Percentiles rank a stretch among this genome's conserved stretches.
These are phyloP conservation scores for Apistogramma diplotaenia DNA, from an alignment of 2,113 vertebrate species.

Conservation along the genomic window DNA sequence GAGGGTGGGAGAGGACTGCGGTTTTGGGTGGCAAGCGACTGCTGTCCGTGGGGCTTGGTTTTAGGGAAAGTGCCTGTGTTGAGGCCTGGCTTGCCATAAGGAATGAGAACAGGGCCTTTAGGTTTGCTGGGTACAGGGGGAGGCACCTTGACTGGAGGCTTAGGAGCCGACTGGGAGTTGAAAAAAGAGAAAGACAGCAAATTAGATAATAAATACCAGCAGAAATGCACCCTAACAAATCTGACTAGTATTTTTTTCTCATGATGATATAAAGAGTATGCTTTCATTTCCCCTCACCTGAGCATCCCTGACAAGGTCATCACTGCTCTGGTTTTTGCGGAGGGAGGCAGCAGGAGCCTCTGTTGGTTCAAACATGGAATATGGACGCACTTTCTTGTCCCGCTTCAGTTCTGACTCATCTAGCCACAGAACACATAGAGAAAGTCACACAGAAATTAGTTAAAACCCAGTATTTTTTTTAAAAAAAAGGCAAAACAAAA, in stretches of 20 bases:
- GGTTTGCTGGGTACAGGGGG: slow-evolving; percentile 96
- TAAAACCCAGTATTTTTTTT: neutral
- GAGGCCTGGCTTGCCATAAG: slow-evolving; percentile 75
- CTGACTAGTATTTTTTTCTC: neutral
- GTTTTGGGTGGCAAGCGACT: slow-evolving; percentile 66
- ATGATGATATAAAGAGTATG: neutral
- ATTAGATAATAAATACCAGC: neutral
- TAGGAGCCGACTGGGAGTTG: slow-evolving; percentile 79
- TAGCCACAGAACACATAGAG: slow-evolving; percentile 33
- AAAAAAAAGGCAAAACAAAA: neutral
- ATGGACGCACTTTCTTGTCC: slow-evolving; percentile 88
- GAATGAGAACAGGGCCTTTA: slow-evolving; percentile 84
- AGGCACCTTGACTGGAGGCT: slow-evolving; percentile 86
- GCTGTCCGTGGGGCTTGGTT: slow-evolving; percentile 79
- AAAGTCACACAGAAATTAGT: neutral
- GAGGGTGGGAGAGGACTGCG: slow-evolving; percentile 62
- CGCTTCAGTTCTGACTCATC: slow-evolving; percentile 83
- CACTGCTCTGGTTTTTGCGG: slow-evolving; percentile 96
- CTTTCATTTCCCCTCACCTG: slow-evolving; percentile 76
- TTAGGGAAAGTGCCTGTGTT: slow-evolving; percentile 75
- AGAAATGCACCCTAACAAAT: neutral
- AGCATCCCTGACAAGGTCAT: slow-evolving; percentile 88
- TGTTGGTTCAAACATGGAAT: slow-evolving; percentile 91
- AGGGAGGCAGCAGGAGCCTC: slow-evolving; percentile 79
- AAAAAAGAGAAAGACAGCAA: neutral